Evolutionary conservation across 2,888 invertebrate genomes (phyloP), one percentile per base, ranked within the genome.

Genomic region (Steinernema hermaphroditum): DNA sequence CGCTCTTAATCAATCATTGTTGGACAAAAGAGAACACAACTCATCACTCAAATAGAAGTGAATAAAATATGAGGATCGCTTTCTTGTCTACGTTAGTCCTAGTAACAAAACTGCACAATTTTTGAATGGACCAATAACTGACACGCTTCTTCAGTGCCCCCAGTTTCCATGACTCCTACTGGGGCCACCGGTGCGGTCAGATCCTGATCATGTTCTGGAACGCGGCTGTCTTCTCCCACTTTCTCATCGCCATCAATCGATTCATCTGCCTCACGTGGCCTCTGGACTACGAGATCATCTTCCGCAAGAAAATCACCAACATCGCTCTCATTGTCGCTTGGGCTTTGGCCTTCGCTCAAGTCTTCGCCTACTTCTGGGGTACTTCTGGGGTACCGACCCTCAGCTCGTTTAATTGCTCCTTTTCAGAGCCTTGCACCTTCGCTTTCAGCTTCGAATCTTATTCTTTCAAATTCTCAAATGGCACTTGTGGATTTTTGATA

Each of bases 131-230:
- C 4, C 37, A 37, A 8, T 37, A 12, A 37, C 12, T 37, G 37
- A n/a, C n/a, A n/a, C n/a, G n/a, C n/a, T 19, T 4, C 22, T 46
- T 46, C 22, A 46, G 46, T 6, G n/a, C 6, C 16, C 46, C 46
- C 16, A 6, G 9, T 4, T 19, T 6, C 9, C 46, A 46, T n/a
- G 9, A 46, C 9, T 12, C 46, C 46, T 46, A 46, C n/a, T 46
- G 46, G 46, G 46, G 46, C 6, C 6, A 46, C 4, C 46, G 46
- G 9, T 46, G 46, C 0, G 78, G 78, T 22, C 77, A 80, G 71
- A 70, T 80, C 16, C 77, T 77, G 69, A 78, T 80, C 44, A 72
- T 80, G 27, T 80, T 78, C 73, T 80, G 80, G 80, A 75, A 80
- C 71, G 80, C 78, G 2, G 77, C 78, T 50, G 76, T 76, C 27